These are phyloP conservation scores for Tricholauxania praeusta DNA, from an alignment of 2,888 invertebrate genomes.

Conservation along the genomic window DNA sequence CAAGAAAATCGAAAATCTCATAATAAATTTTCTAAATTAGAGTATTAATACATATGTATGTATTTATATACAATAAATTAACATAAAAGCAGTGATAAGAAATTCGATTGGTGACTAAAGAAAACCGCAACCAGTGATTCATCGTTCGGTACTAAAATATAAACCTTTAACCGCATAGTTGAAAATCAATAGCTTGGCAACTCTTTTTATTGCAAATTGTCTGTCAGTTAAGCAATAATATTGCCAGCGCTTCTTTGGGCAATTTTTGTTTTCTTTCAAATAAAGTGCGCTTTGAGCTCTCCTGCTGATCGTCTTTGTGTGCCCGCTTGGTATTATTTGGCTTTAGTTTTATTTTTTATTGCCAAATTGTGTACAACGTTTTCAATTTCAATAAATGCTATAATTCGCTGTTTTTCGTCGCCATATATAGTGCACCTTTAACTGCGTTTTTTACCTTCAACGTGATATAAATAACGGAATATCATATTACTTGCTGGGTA, in stretches of 20 bases:
- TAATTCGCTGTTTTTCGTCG: too few relatives aligned
- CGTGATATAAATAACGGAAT: too few relatives aligned
- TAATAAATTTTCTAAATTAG: background rate
- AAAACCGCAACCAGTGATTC: background rate
- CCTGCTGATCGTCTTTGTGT: too few relatives aligned
- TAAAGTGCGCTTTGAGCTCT: too few relatives aligned
- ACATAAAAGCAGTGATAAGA: background rate
- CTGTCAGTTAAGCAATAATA: background rate
- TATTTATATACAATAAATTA: background rate
- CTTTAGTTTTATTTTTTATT: too few relatives aligned
- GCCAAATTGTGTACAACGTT: too few relatives aligned
- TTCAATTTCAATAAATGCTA: too few relatives aligned
- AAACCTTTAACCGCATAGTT: background rate
- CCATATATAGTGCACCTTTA: too few relatives aligned
- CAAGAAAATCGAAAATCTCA: background rate
- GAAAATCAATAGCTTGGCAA: constrained; percentile 4
- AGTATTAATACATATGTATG: too few relatives aligned
- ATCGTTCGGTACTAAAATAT: background rate
- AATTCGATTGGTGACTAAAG: background rate
- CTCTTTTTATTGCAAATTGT: background rate
- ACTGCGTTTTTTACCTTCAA: too few relatives aligned
- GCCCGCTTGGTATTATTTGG: too few relatives aligned
- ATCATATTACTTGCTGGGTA: too few relatives aligned
- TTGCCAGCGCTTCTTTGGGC: background rate
- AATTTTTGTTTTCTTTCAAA: background rate